A percentile compares a stretch with the other conserved stretches of the same genome.
Conservation (phyloP, 2,797 vertebrate species). For the Myotis daubentonii region DNA sequence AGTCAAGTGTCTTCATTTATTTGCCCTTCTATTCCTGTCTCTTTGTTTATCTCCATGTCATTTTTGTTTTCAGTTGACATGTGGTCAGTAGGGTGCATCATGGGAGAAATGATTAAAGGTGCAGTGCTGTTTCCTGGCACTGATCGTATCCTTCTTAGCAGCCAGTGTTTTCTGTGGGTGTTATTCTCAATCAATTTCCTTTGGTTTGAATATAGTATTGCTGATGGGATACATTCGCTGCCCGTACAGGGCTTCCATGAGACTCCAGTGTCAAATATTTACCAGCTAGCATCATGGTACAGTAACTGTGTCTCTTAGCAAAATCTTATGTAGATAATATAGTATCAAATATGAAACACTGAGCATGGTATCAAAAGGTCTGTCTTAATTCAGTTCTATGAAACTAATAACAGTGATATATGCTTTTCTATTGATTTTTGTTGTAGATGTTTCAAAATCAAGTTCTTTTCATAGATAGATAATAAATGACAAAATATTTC, state of each 20-base stretch:
- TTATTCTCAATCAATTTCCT: background rate
- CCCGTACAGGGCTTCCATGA: background rate
- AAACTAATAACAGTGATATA: background rate
- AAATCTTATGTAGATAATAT: background rate
- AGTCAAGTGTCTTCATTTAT: conserved; percentile 81
- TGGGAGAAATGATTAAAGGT: conserved; percentile 99
- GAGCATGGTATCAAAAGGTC: background rate
- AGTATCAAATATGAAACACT: background rate
- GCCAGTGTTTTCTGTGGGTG: conserved; percentile 71
- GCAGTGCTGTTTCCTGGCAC: conserved; percentile 98
- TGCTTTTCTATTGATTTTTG: background rate
- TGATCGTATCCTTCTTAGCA: conserved; percentile 97
- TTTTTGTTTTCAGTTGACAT: conserved; percentile 96
- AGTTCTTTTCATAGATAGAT: background rate
- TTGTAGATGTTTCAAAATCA: conserved; percentile 37
- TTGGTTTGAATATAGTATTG: conserved; percentile 26
- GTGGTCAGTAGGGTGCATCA: conserved; percentile 99
- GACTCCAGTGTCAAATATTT: conserved; percentile 42
- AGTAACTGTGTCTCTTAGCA: conserved; percentile 9
- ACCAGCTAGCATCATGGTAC: background rate
- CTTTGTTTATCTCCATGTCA: conserved; percentile 88
- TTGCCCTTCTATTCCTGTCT: conserved; percentile 85
- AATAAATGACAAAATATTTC: background rate
- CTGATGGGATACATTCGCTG: background rate
- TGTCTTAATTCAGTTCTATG: conserved; percentile 36